These are phyloP conservation scores for Micromesistius poutassou DNA, from an alignment of 2,797 vertebrate species.

Conservation along the genomic window DNA sequence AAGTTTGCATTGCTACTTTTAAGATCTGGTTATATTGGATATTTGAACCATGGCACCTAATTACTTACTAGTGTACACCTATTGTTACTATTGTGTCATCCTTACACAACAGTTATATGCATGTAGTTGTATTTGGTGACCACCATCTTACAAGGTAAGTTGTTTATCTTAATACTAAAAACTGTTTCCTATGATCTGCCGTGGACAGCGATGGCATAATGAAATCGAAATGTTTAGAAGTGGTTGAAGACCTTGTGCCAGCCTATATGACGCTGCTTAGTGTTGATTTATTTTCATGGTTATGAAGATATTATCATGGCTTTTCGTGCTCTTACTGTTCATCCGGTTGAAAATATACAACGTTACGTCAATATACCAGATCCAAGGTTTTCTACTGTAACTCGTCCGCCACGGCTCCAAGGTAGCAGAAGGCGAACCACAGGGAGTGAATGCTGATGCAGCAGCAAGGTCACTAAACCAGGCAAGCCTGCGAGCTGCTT, in stretches of 20 bases:
- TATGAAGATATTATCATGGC: neutral
- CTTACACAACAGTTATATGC: conserved; percentile 11
- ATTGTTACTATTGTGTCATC: neutral
- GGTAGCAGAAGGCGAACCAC: conserved; percentile 66
- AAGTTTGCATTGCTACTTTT: neutral
- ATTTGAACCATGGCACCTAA: neutral
- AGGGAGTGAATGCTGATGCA: conserved; percentile 65
- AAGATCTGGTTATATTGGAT: neutral
- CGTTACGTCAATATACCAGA: conserved; percentile 7
- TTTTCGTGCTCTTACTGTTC: neutral
- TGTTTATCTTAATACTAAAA: conserved; percentile 25
- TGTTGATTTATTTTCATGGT: neutral
- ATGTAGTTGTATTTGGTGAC: conserved; percentile 21
- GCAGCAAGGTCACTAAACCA: conserved; percentile 63
- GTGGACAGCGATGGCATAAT: neutral
- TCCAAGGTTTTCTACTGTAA: conserved; percentile 26
- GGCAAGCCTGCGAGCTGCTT: conserved; percentile 47
- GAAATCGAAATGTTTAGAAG: neutral
- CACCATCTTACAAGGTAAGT: conserved; percentile 65
- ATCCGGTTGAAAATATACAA: neutral
- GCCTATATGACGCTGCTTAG: neutral
- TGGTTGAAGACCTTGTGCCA: neutral
- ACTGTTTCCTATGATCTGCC: neutral
- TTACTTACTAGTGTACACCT: neutral
- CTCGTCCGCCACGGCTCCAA: conserved; percentile 22